Conservation (phyloP, 2,113 vertebrate genomes). For the Daphoenositta chrysoptera region DNA sequence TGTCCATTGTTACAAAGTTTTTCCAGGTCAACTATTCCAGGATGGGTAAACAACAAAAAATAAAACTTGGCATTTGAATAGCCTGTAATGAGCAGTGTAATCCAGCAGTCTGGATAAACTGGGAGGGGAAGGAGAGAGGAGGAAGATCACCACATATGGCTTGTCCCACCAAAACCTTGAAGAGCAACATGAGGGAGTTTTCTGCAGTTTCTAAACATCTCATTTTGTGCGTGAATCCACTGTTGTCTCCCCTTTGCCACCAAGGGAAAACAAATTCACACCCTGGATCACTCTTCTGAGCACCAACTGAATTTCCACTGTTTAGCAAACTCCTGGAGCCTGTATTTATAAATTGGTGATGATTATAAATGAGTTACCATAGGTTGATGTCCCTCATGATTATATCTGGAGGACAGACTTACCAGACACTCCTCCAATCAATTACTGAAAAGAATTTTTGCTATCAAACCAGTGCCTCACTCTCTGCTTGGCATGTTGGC, state of each 20-base stretch:
- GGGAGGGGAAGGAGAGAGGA: background rate
- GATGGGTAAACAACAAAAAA: background rate
- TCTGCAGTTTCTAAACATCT: background rate
- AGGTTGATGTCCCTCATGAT: background rate
- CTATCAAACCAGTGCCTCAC: background rate
- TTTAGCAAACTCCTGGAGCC: background rate
- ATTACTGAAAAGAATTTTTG: background rate
- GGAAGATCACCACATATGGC: background rate
- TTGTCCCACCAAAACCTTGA: background rate
- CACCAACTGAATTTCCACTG: background rate
- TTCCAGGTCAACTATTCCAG: background rate
- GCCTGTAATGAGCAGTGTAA: background rate
- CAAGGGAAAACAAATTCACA: background rate
- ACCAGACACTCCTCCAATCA: background rate
- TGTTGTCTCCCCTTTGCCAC: background rate
- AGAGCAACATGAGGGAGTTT: background rate
- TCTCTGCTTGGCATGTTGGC: background rate
- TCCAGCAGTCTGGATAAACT: background rate
- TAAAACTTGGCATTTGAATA: background rate
- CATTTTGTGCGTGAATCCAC: background rate
- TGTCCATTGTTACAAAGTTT: background rate
- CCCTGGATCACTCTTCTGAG: background rate
- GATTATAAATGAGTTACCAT: accelerated
- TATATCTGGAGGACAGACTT: background rate
- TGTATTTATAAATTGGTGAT: background rate